phyloP scores from a whole-genome alignment of 2,888 invertebrate species.

The Sarcophaga subvicina region DNA sequence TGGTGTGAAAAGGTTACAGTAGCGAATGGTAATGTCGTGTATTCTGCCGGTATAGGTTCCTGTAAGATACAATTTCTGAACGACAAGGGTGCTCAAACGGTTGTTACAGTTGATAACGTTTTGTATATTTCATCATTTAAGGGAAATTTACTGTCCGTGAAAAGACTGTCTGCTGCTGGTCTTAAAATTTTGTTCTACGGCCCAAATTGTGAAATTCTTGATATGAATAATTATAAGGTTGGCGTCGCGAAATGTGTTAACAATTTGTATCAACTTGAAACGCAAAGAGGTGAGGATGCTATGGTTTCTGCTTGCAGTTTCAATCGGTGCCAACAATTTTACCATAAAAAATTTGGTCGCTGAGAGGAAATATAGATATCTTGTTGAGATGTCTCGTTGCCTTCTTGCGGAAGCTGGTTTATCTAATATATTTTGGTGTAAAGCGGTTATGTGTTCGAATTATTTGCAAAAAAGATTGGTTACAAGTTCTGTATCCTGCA shows the following conservation, averaged over 20 bases:
- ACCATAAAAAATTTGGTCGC: slow-evolving; percentile 53
- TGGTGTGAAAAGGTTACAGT: slow-evolving; percentile 33
- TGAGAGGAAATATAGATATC: slow-evolving; percentile 71
- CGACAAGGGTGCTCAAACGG: background rate
- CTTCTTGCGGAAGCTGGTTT: slow-evolving; percentile 72
- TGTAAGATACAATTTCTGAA: too few species aligned
- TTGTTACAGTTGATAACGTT: slow-evolving; percentile 3
- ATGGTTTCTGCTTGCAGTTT: too few species aligned
- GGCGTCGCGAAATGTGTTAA: too few species aligned
- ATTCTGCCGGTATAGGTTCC: too few species aligned
- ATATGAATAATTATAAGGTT: too few species aligned
- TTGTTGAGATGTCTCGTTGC: slow-evolving; percentile 71
- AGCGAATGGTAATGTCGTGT: too few species aligned
- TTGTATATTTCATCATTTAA: slow-evolving; percentile 18
- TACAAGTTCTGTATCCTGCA: slow-evolving; percentile 42
- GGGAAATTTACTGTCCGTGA: slow-evolving; percentile 28
- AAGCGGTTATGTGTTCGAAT: slow-evolving; percentile 58
- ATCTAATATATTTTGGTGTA: slow-evolving; percentile 65
- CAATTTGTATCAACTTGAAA: too few species aligned
- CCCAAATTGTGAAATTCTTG: too few species aligned
- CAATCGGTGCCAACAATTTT: background rate
- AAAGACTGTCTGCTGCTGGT: slow-evolving; percentile 9
- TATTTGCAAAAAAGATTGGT: too few species aligned
- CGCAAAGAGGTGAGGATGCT: too few species aligned
- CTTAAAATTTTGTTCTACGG: too few species aligned